Conservation (phyloP, 2,888 invertebrate genomes). For the Drosophila longiperda region DNA sequence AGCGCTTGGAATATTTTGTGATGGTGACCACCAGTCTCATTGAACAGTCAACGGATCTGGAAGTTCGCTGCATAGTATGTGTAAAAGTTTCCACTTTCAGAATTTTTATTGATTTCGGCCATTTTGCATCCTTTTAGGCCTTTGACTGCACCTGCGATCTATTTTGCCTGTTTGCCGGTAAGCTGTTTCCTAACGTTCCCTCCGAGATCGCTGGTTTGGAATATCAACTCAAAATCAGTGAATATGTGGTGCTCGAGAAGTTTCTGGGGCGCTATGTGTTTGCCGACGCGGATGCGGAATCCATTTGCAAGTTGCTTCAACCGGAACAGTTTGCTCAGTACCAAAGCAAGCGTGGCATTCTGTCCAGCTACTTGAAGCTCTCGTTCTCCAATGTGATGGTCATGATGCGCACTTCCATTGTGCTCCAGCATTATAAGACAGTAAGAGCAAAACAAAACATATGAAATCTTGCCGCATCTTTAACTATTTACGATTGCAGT, state of each 20-base stretch:
- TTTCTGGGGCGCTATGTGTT: constrained; percentile 40
- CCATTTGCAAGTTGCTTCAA: not conserved
- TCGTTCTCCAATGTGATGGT: constrained; percentile 46
- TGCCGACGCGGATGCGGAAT: not conserved
- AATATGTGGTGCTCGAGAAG: constrained; percentile 41
- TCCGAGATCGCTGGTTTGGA: constrained; percentile 1
- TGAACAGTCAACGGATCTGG: not conserved
- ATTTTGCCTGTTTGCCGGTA: constrained; percentile 37
- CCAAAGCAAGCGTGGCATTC: constrained; percentile 39
- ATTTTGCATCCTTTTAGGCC: constrained; percentile 23
- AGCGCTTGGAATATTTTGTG: constrained; percentile 31
- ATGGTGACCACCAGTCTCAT: constrained; percentile 20
- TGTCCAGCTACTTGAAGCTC: constrained; percentile 58
- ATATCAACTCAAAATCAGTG: constrained; percentile 29
- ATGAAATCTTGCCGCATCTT: not conserved
- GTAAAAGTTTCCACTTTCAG: too few relatives aligned
- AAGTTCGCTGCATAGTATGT: constrained; percentile 36
- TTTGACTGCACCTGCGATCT: constrained; percentile 54
- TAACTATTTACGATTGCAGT: constrained; percentile 7
- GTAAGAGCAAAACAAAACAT: constrained; percentile 28
- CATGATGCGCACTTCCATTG: constrained; percentile 46
- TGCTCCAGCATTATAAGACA: constrained; percentile 46
- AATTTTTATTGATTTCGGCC: not conserved
- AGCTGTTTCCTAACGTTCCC: not conserved
- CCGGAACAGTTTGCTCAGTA: constrained; percentile 2